A percentile compares a stretch with the other conserved stretches of the same genome.
These are phyloP conservation scores for Saguinus imperator DNA, from an alignment of 2,113 vertebrate species.

Conservation along the genomic window DNA sequence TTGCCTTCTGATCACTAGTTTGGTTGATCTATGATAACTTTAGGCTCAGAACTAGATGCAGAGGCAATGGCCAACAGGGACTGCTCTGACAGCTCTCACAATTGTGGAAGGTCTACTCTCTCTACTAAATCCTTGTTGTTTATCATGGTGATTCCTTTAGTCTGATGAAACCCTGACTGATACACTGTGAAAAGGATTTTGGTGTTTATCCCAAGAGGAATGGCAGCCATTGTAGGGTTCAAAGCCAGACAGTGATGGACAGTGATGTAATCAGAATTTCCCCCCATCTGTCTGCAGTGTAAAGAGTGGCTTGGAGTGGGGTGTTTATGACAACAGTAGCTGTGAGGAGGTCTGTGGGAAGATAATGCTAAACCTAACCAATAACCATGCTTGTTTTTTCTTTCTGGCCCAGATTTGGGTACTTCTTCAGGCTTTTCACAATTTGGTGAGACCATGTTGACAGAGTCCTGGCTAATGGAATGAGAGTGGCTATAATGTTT, in stretches of 20 bases:
- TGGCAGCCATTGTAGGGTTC: background rate
- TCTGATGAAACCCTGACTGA: background rate
- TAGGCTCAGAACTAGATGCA: background rate
- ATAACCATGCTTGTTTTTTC: background rate
- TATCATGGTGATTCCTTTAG: background rate
- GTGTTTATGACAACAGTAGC: background rate
- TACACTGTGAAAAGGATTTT: background rate
- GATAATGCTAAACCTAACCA: background rate
- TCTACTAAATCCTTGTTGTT: background rate
- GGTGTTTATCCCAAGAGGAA: background rate
- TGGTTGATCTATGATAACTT: background rate
- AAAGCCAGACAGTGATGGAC: background rate
- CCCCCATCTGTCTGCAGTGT: background rate
- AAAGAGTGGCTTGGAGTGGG: background rate
- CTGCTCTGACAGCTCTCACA: background rate
- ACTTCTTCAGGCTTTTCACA: background rate
- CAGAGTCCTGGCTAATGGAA: background rate
- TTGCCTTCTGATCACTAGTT: background rate
- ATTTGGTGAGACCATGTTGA: background rate
- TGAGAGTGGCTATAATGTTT: background rate
- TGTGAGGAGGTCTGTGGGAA: background rate
- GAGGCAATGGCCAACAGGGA: background rate
- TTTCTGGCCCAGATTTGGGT: background rate
- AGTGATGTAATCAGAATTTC: background rate
- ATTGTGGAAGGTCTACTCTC: background rate